Percentiles rank a stretch among this genome's conserved stretches.
phyloP scores from a whole-genome alignment of 2,797 vertebrate species.

The Coilia nasus region DNA sequence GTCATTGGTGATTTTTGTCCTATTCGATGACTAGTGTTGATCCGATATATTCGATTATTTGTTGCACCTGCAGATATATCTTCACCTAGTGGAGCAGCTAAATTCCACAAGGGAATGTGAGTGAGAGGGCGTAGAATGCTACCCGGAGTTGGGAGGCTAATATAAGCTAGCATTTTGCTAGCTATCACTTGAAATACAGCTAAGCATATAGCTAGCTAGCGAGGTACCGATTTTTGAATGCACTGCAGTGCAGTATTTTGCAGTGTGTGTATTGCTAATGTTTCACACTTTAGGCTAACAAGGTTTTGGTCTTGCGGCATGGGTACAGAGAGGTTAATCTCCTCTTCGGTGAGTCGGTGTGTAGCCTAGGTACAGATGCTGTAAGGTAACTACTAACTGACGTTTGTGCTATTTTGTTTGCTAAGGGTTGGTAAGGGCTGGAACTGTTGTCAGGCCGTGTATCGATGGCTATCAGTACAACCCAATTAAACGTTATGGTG shows the following conservation, averaged over 20 bases:
- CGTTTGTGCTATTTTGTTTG: slow-evolving; percentile 7
- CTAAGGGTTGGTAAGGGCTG: slow-evolving; percentile 16
- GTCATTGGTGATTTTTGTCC: background rate
- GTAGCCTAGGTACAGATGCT: background rate
- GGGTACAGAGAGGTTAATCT: background rate
- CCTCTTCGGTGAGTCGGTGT: background rate
- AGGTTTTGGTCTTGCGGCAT: slow-evolving; percentile 23
- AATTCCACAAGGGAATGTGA: slow-evolving; percentile 72
- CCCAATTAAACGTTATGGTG: slow-evolving; percentile 16
- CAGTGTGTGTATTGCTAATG: slow-evolving; percentile 3
- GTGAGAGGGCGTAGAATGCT: slow-evolving; percentile 68
- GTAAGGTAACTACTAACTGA: background rate
- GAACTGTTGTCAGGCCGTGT: slow-evolving; percentile 12
- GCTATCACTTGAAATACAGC: slow-evolving; percentile 12
- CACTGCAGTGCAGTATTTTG: slow-evolving; percentile 52
- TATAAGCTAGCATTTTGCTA: slow-evolving; percentile 16
- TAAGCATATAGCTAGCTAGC: slow-evolving; percentile 33
- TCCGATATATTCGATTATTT: background rate
- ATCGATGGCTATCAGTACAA: slow-evolving; percentile 15
- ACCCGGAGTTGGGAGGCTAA: slow-evolving; percentile 2
- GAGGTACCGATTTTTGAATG: slow-evolving; percentile 31
- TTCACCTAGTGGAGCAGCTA: slow-evolving; percentile 33
- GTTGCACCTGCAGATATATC: background rate
- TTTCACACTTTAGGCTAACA: background rate
- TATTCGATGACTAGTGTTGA: background rate